phyloP scores from a whole-genome alignment of 2,797 vertebrate species.

The Emydoidea blandingii region DNA sequence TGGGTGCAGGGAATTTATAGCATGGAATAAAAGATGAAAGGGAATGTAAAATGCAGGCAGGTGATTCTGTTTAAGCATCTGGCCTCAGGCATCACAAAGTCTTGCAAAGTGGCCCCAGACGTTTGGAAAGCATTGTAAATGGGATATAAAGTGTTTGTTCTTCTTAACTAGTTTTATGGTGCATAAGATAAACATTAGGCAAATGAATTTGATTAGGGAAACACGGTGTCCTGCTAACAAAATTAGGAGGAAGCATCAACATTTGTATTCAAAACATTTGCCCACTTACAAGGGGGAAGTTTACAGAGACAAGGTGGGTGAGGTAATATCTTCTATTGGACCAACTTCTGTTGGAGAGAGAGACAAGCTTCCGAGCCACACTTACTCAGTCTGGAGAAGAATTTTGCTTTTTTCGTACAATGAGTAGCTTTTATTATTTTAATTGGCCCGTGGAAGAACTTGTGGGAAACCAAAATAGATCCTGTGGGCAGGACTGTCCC shows the following conservation, averaged over 20 bases:
- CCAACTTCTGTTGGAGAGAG: too few species aligned
- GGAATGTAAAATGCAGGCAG: constrained; percentile 48
- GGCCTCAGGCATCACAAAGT: background rate
- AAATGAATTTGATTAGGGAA: constrained; percentile 29
- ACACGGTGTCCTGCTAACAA: background rate
- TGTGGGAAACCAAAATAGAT: background rate
- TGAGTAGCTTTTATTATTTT: fast-evolving
- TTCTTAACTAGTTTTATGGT: background rate
- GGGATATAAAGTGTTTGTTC: background rate
- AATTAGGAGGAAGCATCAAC: background rate
- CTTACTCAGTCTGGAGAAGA: background rate
- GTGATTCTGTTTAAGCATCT: constrained; percentile 62
- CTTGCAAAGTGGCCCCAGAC: constrained; percentile 37
- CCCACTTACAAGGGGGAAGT: background rate
- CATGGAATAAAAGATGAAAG: constrained; percentile 70
- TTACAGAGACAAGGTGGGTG: too few species aligned
- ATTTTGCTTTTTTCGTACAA: background rate
- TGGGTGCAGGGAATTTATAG: constrained; percentile 28
- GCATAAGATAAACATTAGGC: background rate
- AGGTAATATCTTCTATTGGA: too few species aligned
- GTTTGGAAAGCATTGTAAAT: constrained; percentile 27
- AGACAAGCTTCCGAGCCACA: too few species aligned
- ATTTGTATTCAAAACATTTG: background rate
- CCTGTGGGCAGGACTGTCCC: background rate
- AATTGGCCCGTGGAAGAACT: fast-evolving